Percentiles rank a stretch among this genome's conserved stretches.
Evolutionary conservation across 2,888 invertebrate genomes (phyloP).

Genomic region (Polyommatus iphigenia): DNA sequence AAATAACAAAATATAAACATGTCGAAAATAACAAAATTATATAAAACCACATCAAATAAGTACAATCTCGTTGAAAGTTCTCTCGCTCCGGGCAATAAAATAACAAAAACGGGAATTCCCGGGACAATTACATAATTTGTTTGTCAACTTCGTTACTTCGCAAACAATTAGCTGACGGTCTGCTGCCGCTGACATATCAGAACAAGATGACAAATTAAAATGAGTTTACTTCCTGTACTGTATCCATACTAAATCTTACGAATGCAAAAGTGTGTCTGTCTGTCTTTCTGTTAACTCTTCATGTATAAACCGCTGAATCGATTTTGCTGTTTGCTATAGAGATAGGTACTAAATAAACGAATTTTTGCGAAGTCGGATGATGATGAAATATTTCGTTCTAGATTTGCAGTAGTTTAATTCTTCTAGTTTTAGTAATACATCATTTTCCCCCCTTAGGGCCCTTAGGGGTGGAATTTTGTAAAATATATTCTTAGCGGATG

Average conservation of each 20-base stretch:
- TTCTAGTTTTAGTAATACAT: too few species aligned
- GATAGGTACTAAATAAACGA: too few species aligned
- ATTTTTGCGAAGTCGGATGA: too few species aligned
- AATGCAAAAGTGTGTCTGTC: too few species aligned
- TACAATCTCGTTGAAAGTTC: slow-evolving; percentile 4
- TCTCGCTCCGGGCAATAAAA: slow-evolving; percentile 17
- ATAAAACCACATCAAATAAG: background rate
- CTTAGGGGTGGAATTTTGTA: too few species aligned
- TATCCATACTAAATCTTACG: background rate
- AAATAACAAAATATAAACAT: background rate
- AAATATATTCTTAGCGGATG: too few species aligned
- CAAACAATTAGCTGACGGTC: slow-evolving; percentile 18
- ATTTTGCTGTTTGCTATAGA: too few species aligned
- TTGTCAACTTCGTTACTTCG: slow-evolving; percentile 19
- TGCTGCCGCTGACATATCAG: slow-evolving; percentile 12
- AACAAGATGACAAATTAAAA: background rate
- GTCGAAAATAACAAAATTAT: background rate
- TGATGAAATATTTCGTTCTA: too few species aligned
- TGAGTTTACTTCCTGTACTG: background rate
- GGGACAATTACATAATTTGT: slow-evolving; percentile 18
- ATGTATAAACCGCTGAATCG: too few species aligned
- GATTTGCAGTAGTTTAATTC: too few species aligned
- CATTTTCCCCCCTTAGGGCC: too few species aligned
- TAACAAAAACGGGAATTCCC: slow-evolving; percentile 17
- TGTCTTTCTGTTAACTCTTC: too few species aligned